A percentile compares a stretch with the other conserved stretches of the same genome.
phyloP scores from a whole-genome alignment of 2,797 vertebrate species.

The Cichlasoma orientale region DNA sequence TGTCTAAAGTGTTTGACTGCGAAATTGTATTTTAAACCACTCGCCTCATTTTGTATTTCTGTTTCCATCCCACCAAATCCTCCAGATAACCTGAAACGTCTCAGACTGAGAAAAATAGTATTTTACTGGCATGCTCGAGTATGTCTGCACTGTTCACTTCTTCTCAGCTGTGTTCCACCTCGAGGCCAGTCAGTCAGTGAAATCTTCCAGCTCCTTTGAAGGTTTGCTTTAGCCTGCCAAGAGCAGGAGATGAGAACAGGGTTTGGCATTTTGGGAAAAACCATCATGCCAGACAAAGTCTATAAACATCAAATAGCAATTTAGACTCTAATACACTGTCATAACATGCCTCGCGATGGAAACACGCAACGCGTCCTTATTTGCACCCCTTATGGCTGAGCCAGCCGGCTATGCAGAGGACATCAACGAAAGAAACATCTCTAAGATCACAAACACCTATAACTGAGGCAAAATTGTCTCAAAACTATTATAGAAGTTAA shows the following conservation, averaged over 20 bases:
- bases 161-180: conserved; percentile 32
- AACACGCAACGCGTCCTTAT: neutral
- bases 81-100: neutral
- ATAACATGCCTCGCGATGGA: conserved; percentile 6
- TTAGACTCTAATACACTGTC: conserved; percentile 15
- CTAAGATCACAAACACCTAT: neutral
- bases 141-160: conserved; percentile 3
- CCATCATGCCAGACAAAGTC: conserved; percentile 23
- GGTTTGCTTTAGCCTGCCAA: conserved; percentile 35
- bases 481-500: neutral
- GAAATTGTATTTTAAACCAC: neutral
- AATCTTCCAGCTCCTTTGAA: conserved; percentile 45
- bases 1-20: neutral
- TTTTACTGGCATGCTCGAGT: conserved; percentile 14
- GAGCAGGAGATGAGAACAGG: conserved; percentile 25
- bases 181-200: conserved; percentile 39
- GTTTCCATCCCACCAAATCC: neutral
- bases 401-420: neutral
- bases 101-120: neutral
- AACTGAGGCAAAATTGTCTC: no score
- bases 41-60: neutral
- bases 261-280: conserved; percentile 44
- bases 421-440: neutral
- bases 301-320: conserved; percentile 33
- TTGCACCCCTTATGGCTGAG: neutral